Evolutionary conservation across 2,888 invertebrate genomes (phyloP).

Genomic region (Amiota mariae): DNA sequence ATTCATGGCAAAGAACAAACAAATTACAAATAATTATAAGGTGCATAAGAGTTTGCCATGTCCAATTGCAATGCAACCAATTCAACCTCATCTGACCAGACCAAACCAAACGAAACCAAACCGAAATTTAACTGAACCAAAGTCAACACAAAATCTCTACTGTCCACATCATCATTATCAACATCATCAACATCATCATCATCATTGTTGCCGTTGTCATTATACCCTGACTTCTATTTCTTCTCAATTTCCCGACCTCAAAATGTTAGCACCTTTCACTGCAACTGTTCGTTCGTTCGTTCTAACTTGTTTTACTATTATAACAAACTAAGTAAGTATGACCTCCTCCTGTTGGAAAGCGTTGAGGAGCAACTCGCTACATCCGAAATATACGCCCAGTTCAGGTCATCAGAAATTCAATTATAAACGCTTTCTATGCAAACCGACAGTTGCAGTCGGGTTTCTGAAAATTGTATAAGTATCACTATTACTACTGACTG

Average conservation of each 20-base stretch:
- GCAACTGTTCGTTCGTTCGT: neutral
- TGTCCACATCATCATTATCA: neutral
- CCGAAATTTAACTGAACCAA: conserved; percentile 2
- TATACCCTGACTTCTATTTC: too few species aligned
- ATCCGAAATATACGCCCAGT: too few species aligned
- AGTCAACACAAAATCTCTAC: conserved; percentile 1
- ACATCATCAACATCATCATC: neutral
- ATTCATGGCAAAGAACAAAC: conserved; percentile 53
- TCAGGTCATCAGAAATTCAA: conserved; percentile 59
- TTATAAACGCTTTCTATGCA: conserved; percentile 45
- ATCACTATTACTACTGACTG: neutral
- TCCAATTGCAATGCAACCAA: neutral
- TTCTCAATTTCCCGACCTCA: too few species aligned
- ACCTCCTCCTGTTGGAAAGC: conserved; percentile 32
- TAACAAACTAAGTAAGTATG: conserved; percentile 38
- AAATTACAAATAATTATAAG: conserved; percentile 62
- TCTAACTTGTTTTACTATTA: conserved; percentile 42
- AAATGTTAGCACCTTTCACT: neutral
- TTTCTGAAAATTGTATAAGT: neutral
- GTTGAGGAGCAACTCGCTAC: conserved; percentile 4
- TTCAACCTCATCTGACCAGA: neutral
- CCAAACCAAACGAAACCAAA: neutral
- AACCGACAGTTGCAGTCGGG: conserved; percentile 36
- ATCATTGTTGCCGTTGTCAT: too few species aligned
- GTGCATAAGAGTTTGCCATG: neutral